Conservation (phyloP, 2,797 vertebrate species). For the Enteromius viviparus region DNA sequence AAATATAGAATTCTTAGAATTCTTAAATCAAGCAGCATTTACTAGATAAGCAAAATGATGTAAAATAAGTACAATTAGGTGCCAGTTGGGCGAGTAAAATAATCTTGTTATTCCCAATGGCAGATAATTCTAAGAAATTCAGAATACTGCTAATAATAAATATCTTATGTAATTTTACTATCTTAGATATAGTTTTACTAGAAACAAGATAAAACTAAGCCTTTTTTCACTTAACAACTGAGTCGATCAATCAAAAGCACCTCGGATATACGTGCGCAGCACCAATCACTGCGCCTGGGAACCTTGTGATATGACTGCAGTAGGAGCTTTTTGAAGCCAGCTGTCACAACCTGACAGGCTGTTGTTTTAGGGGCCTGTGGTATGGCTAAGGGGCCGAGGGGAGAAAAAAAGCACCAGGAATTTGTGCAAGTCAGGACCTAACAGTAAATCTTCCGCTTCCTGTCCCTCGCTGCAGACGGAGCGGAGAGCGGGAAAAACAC, state of each 20-base stretch:
- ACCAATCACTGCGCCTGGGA: constrained; percentile 72
- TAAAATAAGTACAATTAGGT: too few relatives aligned
- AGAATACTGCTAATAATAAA: too few relatives aligned
- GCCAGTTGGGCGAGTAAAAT: too few relatives aligned
- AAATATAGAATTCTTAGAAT: too few relatives aligned
- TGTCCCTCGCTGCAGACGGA: constrained; percentile 71
- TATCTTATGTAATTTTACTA: too few relatives aligned
- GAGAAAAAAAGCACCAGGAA: constrained; percentile 86
- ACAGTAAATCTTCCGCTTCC: constrained; percentile 86
- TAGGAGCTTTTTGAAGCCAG: constrained; percentile 86
- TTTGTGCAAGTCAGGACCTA: constrained; percentile 87
- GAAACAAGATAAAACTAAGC: too few relatives aligned
- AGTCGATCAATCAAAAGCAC: constrained; percentile 37
- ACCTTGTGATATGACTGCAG: constrained; percentile 77
- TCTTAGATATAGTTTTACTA: too few relatives aligned
- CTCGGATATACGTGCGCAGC: constrained; percentile 39
- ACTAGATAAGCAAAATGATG: too few relatives aligned
- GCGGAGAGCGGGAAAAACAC: constrained; percentile 9
- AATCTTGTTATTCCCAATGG: too few relatives aligned
- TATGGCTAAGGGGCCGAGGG: constrained; percentile 80
- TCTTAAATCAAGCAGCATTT: too few relatives aligned
- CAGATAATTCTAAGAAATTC: too few relatives aligned
- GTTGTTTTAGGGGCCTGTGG: constrained; percentile 87
- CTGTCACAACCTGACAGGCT: constrained; percentile 87
- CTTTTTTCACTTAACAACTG: too few relatives aligned